A percentile compares a stretch with the other conserved stretches of the same genome.
Evolutionary conservation across 1,140 invertebrate genomes (phyloP).

Genomic region (Heterodera carotae): DNA sequence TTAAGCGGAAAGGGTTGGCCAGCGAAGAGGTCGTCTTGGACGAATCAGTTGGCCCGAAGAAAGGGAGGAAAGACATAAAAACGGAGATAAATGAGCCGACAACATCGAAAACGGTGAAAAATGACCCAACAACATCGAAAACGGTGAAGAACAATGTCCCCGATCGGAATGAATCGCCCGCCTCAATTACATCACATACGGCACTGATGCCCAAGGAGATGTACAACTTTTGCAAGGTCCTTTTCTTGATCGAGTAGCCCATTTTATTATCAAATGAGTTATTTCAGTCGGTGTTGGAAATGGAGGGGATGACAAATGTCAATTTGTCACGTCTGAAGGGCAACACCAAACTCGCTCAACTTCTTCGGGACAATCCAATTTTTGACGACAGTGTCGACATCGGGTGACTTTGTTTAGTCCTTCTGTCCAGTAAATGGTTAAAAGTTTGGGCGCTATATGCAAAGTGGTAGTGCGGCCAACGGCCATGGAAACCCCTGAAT

Average conservation of each 20-base stretch:
- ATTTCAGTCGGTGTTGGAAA: neutral
- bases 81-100: neutral
- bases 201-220: neutral
- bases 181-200: neutral
- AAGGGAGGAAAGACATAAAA: neutral
- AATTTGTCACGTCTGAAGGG: neutral
- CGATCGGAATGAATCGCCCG: neutral
- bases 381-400: neutral
- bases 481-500: too few species aligned
- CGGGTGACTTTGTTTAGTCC: neutral
- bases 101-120: neutral
- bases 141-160: neutral
- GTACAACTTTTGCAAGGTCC: conserved; percentile 1
- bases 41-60: neutral
- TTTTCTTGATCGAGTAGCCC: too few species aligned
- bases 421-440: too few species aligned
- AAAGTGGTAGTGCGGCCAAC: too few species aligned
- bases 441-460: too few species aligned
- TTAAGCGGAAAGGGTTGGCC: neutral
- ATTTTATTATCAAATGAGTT: neutral
- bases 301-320: neutral
- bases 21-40: neutral
- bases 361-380: neutral
- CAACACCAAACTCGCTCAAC: neutral
- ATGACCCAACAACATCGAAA: neutral